A percentile compares a stretch with the other conserved stretches of the same genome.
Evolutionary conservation across 2,888 invertebrate species (phyloP).

Genomic region (Melikaiella ostensackeni): DNA sequence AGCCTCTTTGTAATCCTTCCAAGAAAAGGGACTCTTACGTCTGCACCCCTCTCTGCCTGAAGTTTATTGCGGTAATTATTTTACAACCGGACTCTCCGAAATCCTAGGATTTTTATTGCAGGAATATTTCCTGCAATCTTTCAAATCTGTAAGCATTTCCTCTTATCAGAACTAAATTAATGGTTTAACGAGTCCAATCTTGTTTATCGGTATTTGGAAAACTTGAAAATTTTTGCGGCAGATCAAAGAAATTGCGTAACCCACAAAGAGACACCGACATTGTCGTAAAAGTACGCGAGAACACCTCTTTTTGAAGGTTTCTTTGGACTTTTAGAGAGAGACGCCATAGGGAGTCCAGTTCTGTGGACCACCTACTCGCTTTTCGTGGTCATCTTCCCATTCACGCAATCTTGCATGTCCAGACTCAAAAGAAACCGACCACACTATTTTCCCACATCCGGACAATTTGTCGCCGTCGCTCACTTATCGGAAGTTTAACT

Average conservation of each 20-base stretch:
- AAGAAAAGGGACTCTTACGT: slow-evolving; percentile 40
- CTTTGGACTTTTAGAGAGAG: slow-evolving; percentile 36
- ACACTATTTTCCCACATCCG: slow-evolving; percentile 19
- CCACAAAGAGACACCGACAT: slow-evolving; percentile 34
- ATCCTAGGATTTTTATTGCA: slow-evolving; percentile 51
- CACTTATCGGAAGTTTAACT: slow-evolving; percentile 31
- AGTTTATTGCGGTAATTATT: slow-evolving; percentile 63
- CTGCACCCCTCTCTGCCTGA: not conserved
- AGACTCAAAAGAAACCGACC: slow-evolving; percentile 45
- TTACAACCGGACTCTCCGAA: slow-evolving; percentile 48
- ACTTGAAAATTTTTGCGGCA: not conserved
- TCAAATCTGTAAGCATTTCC: not conserved
- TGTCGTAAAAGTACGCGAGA: slow-evolving; percentile 25
- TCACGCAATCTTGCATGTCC: slow-evolving; percentile 41
- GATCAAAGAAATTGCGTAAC: slow-evolving; percentile 34
- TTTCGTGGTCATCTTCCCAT: slow-evolving; percentile 21
- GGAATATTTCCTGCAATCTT: slow-evolving; percentile 21
- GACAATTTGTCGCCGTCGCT: slow-evolving; percentile 11
- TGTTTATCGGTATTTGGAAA: not conserved
- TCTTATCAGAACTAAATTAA: not conserved
- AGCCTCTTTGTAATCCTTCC: slow-evolving; percentile 52
- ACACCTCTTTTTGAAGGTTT: slow-evolving; percentile 6
- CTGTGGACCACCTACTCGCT: slow-evolving; percentile 48
- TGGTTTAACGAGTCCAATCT: slow-evolving; percentile 1
- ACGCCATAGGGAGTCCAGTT: slow-evolving; percentile 49